These are phyloP conservation scores for Melanostoma mellinum DNA, from an alignment of 2,888 invertebrate genomes.

Conservation along the genomic window DNA sequence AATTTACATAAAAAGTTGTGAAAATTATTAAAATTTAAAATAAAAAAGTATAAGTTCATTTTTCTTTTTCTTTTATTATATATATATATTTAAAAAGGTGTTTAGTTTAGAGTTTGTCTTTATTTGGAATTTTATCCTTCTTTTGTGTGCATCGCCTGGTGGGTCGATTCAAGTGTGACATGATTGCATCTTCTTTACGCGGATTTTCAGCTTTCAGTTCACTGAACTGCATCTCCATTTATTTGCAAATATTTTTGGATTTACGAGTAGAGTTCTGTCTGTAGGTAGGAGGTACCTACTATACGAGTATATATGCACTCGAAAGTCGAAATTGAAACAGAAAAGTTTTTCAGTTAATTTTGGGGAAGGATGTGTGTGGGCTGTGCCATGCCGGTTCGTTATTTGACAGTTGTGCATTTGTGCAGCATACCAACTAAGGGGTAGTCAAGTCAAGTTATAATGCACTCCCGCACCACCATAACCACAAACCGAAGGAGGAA, in stretches of 20 bases:
- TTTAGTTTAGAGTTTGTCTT: neutral
- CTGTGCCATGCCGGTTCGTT: neutral
- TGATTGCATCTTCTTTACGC: neutral
- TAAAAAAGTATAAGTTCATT: too few species aligned
- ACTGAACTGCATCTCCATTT: constrained; percentile 4
- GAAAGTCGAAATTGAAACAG: constrained; percentile 27
- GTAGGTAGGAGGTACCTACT: too few species aligned
- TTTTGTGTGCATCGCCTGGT: too few species aligned
- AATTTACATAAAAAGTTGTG: too few species aligned
- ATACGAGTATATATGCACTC: neutral
- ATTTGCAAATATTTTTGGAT: constrained; percentile 9
- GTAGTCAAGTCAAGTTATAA: neutral
- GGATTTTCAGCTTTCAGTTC: constrained; percentile 6
- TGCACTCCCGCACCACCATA: too few species aligned
- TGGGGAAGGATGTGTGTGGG: neutral
- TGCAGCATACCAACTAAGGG: neutral
- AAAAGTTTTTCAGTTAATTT: constrained; percentile 28
- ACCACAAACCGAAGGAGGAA: constrained; percentile 9
- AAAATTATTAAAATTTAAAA: too few species aligned
- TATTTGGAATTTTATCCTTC: neutral
- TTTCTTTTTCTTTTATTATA: too few species aligned
- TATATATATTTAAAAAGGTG: neutral
- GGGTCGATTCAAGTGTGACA: neutral
- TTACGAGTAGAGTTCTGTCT: neutral
- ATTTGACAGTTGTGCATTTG: constrained; percentile 33